Percentiles rank a stretch among this genome's conserved stretches.
phyloP scores from a whole-genome alignment of 2,113 vertebrate species.

The Syngnathus typhle region DNA sequence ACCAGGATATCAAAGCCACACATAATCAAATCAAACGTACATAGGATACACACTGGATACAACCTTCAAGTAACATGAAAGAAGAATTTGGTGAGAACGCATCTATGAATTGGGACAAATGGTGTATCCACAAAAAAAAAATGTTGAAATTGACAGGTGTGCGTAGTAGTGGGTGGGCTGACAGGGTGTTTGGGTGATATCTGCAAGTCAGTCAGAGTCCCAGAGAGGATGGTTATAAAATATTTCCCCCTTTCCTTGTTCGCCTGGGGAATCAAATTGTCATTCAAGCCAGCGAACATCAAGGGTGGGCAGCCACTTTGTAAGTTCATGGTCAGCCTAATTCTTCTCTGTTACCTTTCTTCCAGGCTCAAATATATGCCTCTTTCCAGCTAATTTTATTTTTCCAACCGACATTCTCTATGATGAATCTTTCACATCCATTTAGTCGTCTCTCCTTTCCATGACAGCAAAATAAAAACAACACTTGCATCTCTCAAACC shows the following conservation, averaged over 20 bases:
- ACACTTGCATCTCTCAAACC: slow-evolving; percentile 21
- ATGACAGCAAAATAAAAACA: slow-evolving; percentile 9
- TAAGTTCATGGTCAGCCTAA: slow-evolving; percentile 33
- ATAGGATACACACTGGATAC: slow-evolving; percentile 3
- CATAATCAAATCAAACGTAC: slow-evolving; percentile 8
- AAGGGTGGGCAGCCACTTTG: slow-evolving; percentile 24
- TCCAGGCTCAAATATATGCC: slow-evolving; percentile 20
- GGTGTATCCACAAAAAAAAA: slow-evolving; percentile 25
- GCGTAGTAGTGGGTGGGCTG: slow-evolving; percentile 20
- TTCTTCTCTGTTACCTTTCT: slow-evolving; percentile 20
- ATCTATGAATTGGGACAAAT: slow-evolving; percentile 32
- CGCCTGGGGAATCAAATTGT: slow-evolving; percentile 63
- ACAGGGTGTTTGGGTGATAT: slow-evolving; percentile 34
- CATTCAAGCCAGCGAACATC: slow-evolving; percentile 50
- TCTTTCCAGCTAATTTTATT: slow-evolving; percentile 32
- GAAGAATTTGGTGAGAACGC: slow-evolving; percentile 11
- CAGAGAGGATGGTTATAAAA: slow-evolving; percentile 53
- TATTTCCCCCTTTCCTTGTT: slow-evolving; percentile 52
- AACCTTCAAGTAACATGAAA: slow-evolving; percentile 57
- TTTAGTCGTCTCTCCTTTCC: slow-evolving; percentile 16
- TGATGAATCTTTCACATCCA: slow-evolving; percentile 33
- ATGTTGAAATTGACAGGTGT: slow-evolving; percentile 37
- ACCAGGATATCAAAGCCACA: slow-evolving; percentile 40
- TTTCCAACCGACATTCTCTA: slow-evolving; percentile 43
- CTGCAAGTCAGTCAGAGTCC: slow-evolving; percentile 51